phyloP scores from a whole-genome alignment of 2,113 vertebrate genomes.

The Mus musculus region GRCm39 chr5:71789001-71789500 shows the following conservation, averaged over 20 bases:
- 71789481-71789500: not conserved
- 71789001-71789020: not conserved
- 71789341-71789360: not conserved
- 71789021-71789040: not conserved
- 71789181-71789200: conserved; percentile 81
- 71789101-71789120: not conserved
- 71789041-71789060: not conserved
- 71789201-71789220: conserved; percentile 79
- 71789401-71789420: too few species aligned
- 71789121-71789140: conserved; percentile 59
- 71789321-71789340: not conserved
- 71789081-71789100: not conserved
- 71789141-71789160: conserved; percentile 78
- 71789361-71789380: not conserved
- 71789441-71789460: not conserved
- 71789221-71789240: conserved; percentile 54
- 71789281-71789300: not conserved
- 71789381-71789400: not conserved
- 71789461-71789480: not conserved
- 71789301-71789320: not conserved
- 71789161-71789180: conserved; percentile 74
- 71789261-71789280: conserved; percentile 1
- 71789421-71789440: not conserved
- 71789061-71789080: not conserved
- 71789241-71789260: conserved; percentile 69